Conservation (phyloP, 2,113 vertebrate genomes). For the Trichechus manatus region DNA sequence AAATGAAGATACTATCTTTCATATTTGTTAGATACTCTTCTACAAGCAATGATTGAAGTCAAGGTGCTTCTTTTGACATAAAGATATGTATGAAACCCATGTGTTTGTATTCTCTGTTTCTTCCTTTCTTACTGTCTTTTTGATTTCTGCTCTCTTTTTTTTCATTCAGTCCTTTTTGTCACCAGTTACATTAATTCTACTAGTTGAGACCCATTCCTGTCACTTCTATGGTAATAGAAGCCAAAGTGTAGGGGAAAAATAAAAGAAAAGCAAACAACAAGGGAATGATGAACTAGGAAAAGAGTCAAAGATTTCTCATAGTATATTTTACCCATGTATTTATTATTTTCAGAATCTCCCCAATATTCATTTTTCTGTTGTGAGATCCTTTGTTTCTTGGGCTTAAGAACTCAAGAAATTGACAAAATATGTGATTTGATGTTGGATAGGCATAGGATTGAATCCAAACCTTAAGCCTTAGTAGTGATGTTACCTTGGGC, state of each 20-base stretch:
- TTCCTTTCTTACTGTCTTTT: neutral
- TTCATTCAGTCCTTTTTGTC: neutral
- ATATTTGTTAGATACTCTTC: slow-evolving; percentile 15
- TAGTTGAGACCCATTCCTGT: neutral
- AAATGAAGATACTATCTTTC: neutral
- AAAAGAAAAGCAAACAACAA: neutral
- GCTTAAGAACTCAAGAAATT: neutral
- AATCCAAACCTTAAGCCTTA: neutral
- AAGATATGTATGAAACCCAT: neutral
- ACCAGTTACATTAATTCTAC: neutral
- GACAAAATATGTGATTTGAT: neutral
- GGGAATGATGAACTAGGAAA: no score
- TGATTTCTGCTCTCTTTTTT: neutral
- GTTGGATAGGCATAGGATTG: neutral
- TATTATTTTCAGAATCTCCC: neutral
- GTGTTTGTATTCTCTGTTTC: neutral
- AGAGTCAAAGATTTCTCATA: no score
- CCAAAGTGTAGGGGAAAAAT: neutral
- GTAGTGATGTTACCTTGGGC: neutral
- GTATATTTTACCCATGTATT: neutral
- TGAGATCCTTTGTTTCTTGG: neutral
- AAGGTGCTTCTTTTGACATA: neutral
- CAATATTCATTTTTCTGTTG: neutral
- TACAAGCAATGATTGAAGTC: neutral
- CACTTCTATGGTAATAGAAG: neutral